phyloP scores from a whole-genome alignment of 2,113 vertebrate genomes.

The Phoenicopterus ruber region DNA sequence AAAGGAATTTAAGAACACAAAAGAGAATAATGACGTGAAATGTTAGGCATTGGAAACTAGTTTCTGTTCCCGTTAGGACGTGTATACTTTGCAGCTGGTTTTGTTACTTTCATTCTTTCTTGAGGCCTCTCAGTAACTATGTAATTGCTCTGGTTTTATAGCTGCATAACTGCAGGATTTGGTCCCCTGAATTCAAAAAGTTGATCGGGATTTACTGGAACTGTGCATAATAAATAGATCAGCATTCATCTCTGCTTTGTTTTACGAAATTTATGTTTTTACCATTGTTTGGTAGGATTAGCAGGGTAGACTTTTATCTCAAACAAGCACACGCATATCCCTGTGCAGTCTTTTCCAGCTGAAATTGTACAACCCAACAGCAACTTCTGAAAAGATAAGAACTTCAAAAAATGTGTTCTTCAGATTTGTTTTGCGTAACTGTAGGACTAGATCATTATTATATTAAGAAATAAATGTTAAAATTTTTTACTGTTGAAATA shows the following conservation, averaged over 20 bases:
- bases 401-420: background rate
- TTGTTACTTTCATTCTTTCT: background rate
- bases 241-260: background rate
- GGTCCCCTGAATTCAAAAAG: background rate
- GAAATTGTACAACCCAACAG: background rate
- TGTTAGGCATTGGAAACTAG: background rate
- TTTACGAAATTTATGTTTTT: background rate
- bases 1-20: background rate
- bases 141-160: background rate
- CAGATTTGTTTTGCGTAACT: background rate
- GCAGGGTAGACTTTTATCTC: background rate
- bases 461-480: background rate
- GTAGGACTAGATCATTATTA: background rate
- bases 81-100: background rate
- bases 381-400: background rate
- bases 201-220: background rate
- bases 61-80: background rate
- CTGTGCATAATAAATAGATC: background rate
- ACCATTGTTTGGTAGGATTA: background rate
- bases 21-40: background rate
- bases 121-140: background rate
- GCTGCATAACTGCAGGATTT: background rate
- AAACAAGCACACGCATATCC: rapidly evolving
- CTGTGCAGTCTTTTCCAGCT: background rate
- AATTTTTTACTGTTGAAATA: background rate